phyloP scores from a whole-genome alignment of 2,797 vertebrate genomes.

The Oreochromis mossambicus region DNA sequence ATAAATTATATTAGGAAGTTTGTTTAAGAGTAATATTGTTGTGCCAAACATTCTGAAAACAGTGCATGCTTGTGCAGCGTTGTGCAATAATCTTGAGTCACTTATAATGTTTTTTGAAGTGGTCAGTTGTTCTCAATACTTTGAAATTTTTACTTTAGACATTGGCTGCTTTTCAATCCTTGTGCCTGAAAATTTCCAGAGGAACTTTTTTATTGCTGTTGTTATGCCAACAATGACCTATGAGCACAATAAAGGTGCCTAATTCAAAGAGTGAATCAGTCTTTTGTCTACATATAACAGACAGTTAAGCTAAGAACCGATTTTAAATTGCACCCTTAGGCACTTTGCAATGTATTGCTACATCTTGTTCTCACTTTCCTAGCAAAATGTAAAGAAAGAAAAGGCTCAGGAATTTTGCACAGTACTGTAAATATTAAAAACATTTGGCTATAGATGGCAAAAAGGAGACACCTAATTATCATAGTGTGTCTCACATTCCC shows the following conservation, averaged over 20 bases:
- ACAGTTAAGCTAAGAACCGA: not conserved
- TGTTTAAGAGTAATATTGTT: not conserved
- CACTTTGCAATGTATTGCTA: not conserved
- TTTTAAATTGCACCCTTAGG: not conserved
- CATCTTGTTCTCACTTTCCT: not conserved
- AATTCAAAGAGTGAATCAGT: not conserved
- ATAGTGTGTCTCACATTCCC: not conserved
- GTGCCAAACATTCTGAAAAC: not conserved
- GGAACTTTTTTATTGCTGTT: not conserved
- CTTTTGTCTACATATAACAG: not conserved
- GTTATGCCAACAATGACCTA: not conserved
- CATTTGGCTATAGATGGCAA: not conserved
- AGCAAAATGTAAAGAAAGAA: not conserved
- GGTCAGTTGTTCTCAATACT: not conserved
- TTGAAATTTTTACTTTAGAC: not conserved
- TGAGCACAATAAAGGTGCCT: not conserved
- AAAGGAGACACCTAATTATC: not conserved
- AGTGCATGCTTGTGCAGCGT: not conserved
- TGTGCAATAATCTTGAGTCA: not conserved
- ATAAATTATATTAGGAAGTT: not conserved
- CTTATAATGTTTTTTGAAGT: not conserved
- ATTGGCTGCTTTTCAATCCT: not conserved
- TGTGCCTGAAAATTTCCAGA: not conserved
- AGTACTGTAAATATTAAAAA: not conserved
- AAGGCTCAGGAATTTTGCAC: not conserved